Conservation (phyloP, 2,888 invertebrate genomes). For the Lampropteryx suffumata region DNA sequence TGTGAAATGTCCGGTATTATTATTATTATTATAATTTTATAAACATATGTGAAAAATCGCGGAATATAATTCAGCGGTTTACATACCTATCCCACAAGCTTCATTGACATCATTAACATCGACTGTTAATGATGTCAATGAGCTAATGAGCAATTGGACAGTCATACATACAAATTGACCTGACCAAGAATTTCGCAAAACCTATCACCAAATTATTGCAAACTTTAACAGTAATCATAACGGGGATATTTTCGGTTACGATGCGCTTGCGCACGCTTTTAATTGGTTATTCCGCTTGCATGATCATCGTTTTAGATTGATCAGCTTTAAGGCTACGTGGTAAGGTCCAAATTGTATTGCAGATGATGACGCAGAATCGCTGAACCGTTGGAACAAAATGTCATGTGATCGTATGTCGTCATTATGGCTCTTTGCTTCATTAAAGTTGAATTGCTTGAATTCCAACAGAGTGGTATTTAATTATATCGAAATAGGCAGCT, state of each 20-base stretch:
- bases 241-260: conserved; percentile 46
- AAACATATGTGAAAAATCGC: too few relatives aligned
- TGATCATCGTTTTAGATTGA: background rate
- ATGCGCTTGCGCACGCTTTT: conserved; percentile 44
- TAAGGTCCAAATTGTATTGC: conserved; percentile 5
- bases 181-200: conserved; percentile 1
- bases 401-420: conserved; percentile 12
- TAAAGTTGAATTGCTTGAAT: conserved; percentile 24
- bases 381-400: conserved; percentile 1
- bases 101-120: too few relatives aligned
- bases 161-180: background rate
- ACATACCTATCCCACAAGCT: too few relatives aligned
- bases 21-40: too few relatives aligned
- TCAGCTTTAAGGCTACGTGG: conserved; percentile 1
- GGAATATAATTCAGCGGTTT: too few relatives aligned
- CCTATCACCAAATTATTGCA: conserved; percentile 20
- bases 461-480: conserved; percentile 12
- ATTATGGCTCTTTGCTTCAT: conserved; percentile 19
- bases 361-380: conserved; percentile 14
- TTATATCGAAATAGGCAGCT: conserved; percentile 8
- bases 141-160: too few relatives aligned
- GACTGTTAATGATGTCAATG: too few relatives aligned
- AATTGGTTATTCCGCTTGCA: conserved; percentile 52
- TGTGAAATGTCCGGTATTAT: too few relatives aligned
- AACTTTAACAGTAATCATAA: conserved; percentile 55